These are phyloP conservation scores for Poecilia latipinna DNA, from an alignment of 2,113 vertebrate genomes.

Conservation along the genomic window DNA sequence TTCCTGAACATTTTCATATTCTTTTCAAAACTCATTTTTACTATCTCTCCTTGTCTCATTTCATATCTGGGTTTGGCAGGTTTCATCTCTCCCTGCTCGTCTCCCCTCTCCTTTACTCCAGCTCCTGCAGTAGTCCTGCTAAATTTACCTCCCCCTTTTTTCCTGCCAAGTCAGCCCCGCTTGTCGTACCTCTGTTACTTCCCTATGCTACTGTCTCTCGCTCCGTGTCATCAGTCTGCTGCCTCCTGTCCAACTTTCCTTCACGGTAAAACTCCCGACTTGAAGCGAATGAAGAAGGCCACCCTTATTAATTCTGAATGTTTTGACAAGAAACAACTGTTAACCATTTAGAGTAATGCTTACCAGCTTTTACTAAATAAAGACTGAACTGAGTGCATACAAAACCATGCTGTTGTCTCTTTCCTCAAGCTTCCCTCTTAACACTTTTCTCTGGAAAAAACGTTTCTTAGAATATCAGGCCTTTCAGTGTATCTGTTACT, in stretches of 20 bases:
- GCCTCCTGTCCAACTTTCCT: constrained; percentile 21
- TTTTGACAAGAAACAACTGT: constrained; percentile 42
- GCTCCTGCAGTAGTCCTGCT: constrained; percentile 9
- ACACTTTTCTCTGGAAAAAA: neutral
- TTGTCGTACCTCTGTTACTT: constrained; percentile 14
- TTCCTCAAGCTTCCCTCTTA: neutral
- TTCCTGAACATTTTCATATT: neutral
- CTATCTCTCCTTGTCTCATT: constrained; percentile 7
- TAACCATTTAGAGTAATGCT: constrained; percentile 56
- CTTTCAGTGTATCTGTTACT: neutral
- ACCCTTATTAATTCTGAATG: constrained; percentile 13
- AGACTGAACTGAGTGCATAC: constrained; percentile 77
- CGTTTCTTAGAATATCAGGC: neutral
- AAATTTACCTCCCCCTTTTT: constrained; percentile 23
- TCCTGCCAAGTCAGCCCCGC: constrained; percentile 10
- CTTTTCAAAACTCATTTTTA: constrained; percentile 17
- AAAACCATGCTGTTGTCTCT: constrained; percentile 31
- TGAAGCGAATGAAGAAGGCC: constrained; percentile 4
- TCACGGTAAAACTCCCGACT: constrained; percentile 16
- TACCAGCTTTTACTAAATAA: constrained; percentile 75
- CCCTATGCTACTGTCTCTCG: constrained; percentile 13
- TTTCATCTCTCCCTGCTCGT: constrained; percentile 8
- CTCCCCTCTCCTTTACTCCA: constrained; percentile 12
- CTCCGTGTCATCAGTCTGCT: neutral
- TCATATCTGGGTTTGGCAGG: constrained; percentile 14